Base-by-base conservation (phyloP, 2,888 invertebrate genomes). In the Bombylius discolor region DNA sequence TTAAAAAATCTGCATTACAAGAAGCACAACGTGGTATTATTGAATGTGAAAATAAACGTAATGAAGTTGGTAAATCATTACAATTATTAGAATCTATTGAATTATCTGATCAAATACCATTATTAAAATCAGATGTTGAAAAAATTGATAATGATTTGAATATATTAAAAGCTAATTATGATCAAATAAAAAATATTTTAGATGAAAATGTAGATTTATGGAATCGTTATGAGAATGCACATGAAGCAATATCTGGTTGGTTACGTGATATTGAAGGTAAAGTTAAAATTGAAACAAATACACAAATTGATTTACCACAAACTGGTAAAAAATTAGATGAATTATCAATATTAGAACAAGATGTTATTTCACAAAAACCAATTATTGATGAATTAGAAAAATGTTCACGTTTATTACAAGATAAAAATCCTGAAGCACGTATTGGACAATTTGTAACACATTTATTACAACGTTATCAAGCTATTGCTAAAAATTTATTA, bases 361-460 rank as follows among this genome's bases (percentile, higher is more conserved):
- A 84, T 63, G 80, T 91, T 1, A 73, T 78, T 45, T 76, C 79
- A 8, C 85, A 86, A 61, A 80, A 81, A 56, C 77, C 74, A 3
- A 81, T 86, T 66, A 78, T 94, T 31, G 78, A 80, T 42, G 81
- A 83, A 58, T 73, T 94, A 31, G 79, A 80, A 13, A 76, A 78
- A 36, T 77, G 88, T 5, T 85, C 88, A 4, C 83, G 86, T 53
- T 79, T 83, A 62, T 82, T 95, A 47, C 77, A 84, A 39, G 80
- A 83, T 57, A 81, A 85, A 65, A 86, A 87, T 68, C 89, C 91
- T 0, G 93, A 94, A 67, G 87, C 89, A 0, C 80, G 92, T 48
- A 85, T 89, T 13, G 80, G 82, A 3, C 90, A 92, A 67, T 86
- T 87, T 68, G 85, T 89, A 1, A 82, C 81, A 54, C 90, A 92